These are phyloP conservation scores for Isaurus tuberculatus DNA, from an alignment of 92 coral and sea anemone genomes.

Conservation along the genomic window DNA sequence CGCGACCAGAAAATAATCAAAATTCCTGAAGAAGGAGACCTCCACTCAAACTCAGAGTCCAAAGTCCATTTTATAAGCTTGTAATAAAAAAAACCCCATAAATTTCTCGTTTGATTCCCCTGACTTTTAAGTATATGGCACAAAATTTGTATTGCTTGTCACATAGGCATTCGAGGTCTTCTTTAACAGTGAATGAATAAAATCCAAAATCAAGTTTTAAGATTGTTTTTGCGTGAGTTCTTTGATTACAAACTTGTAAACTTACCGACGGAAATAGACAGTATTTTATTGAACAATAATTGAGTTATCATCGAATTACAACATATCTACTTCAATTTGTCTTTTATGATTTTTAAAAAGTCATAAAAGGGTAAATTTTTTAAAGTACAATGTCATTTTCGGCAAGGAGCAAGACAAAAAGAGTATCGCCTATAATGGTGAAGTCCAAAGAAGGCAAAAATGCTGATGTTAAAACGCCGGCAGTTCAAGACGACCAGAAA, in stretches of 20 bases:
- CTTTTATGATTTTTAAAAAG: neutral
- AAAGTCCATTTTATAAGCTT: neutral
- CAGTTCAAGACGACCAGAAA: neutral
- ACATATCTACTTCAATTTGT: neutral
- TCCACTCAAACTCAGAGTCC: neutral
- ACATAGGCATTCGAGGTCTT: too few species aligned
- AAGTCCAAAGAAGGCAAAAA: neutral
- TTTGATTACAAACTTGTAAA: too few species aligned
- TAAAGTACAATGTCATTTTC: neutral
- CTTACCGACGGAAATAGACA: too few species aligned
- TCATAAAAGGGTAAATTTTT: neutral
- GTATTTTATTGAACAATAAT: neutral
- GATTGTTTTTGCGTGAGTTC: neutral
- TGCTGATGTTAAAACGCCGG: neutral
- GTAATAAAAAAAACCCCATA: too few species aligned
- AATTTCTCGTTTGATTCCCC: neutral
- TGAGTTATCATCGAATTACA: neutral
- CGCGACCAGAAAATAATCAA: neutral
- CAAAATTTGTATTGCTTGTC: neutral
- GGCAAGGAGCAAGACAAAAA: conserved; percentile 13
- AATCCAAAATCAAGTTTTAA: too few species aligned
- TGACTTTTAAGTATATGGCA: neutral
- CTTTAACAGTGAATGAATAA: too few species aligned
- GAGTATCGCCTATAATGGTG: conserved; percentile 16
- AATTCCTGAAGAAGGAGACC: neutral